Evolutionary conservation across 1,140 invertebrate species (phyloP).

Genomic region (Pantala flavescens): DNA sequence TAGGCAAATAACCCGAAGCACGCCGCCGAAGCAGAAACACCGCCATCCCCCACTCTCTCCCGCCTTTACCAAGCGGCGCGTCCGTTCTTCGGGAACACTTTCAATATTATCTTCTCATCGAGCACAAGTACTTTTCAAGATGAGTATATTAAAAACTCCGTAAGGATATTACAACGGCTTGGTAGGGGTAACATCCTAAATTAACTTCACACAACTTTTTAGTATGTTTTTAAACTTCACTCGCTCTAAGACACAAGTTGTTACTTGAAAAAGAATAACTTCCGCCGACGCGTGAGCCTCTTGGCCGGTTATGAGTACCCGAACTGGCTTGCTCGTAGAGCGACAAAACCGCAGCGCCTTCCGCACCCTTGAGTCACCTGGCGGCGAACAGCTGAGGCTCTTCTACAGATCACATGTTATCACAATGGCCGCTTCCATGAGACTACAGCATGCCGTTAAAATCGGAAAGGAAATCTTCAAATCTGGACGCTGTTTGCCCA

Average conservation of each 20-base stretch:
- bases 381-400: constrained; percentile 14
- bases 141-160: not conserved
- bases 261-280: not conserved
- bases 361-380: constrained; percentile 19
- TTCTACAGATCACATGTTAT: constrained; percentile 18
- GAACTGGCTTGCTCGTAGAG: constrained; percentile 13
- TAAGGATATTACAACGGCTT: not conserved
- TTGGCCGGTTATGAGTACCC: constrained; percentile 7
- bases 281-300: constrained; percentile 17
- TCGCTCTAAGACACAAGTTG: not conserved
- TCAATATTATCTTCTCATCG: not conserved
- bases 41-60: not conserved
- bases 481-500: not conserved
- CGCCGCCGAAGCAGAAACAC: not conserved
- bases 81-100: constrained; percentile 4
- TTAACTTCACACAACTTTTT: not conserved
- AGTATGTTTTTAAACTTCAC: not conserved
- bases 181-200: not conserved
- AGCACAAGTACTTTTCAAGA: not conserved
- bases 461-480: constrained; percentile 15
- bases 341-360: constrained; percentile 15
- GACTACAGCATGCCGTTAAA: constrained; percentile 13
- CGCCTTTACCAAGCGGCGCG: not conserved
- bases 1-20: constrained; percentile 1
- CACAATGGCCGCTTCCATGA: constrained; percentile 20